Conservation (phyloP, 2,797 vertebrate genomes). For the Melanotaenia nigrans region DNA sequence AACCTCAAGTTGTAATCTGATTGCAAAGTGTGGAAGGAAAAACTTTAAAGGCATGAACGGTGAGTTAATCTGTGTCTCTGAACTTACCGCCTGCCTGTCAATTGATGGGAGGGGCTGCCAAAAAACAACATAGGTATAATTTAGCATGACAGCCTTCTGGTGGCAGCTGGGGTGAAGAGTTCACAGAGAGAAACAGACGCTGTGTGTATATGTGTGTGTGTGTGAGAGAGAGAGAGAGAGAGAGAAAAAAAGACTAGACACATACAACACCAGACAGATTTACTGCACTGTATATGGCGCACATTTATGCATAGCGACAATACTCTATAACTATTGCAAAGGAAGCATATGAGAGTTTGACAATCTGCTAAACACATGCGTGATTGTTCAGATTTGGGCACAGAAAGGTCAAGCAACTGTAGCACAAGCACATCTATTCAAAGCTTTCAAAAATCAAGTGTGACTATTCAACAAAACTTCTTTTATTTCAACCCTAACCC, state of each 20-base stretch:
- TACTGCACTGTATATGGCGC: conserved; percentile 26
- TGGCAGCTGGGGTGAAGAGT: conserved; percentile 73
- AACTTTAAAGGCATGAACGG: conserved; percentile 46
- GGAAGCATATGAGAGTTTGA: conserved; percentile 48
- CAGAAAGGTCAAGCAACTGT: conserved; percentile 64
- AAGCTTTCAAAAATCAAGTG: conserved; percentile 67
- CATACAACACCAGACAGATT: conserved; percentile 33
- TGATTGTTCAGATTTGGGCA: conserved; percentile 58
- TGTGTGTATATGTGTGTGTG: conserved; percentile 19
- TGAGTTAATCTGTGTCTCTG: conserved; percentile 67
- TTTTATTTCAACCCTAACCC: conserved; percentile 52
- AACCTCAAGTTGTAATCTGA: conserved; percentile 56
- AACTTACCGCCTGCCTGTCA: conserved; percentile 75
- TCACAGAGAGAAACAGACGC: conserved; percentile 52
- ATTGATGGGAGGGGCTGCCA: conserved; percentile 44
- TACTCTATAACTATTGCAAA: conserved; percentile 40
- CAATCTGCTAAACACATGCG: conserved; percentile 56
- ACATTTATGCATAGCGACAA: conserved; percentile 43
- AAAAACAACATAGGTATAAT: conserved; percentile 71
- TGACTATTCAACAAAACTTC: conserved; percentile 65
- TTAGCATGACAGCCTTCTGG: conserved; percentile 67
- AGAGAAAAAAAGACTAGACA: conserved; percentile 22
- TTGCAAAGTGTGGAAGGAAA: conserved; percentile 56
- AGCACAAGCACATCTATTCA: conserved; percentile 73
- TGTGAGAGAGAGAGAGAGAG: background rate